Evolutionary conservation across 2,888 invertebrate species (phyloP).

Genomic region (Epirrita christyi): DNA sequence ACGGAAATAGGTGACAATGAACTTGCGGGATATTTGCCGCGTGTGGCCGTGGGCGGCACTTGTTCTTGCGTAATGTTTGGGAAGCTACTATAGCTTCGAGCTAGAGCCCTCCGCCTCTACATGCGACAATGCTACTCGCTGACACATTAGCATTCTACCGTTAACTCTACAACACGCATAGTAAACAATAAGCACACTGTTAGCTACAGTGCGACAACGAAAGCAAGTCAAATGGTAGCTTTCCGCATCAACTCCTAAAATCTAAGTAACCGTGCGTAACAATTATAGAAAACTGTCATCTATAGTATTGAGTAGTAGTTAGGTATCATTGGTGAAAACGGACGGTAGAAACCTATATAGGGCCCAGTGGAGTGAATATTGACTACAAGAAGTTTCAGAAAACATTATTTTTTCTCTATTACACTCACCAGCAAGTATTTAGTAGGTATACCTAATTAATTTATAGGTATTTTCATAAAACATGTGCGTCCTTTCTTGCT

Average conservation of each 20-base stretch:
- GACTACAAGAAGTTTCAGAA: background rate
- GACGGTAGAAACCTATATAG: background rate
- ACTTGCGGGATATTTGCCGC: slow-evolving; percentile 61
- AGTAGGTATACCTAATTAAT: too few relatives aligned
- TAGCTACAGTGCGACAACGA: background rate
- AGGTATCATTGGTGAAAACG: background rate
- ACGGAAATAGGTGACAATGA: slow-evolving; percentile 69
- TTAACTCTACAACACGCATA: slow-evolving; percentile 60
- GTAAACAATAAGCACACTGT: slow-evolving; percentile 1
- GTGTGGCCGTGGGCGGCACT: slow-evolving; percentile 64
- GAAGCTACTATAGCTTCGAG: slow-evolving; percentile 44
- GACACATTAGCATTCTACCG: slow-evolving; percentile 80
- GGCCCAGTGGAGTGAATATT: background rate
- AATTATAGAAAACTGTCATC: too few relatives aligned
- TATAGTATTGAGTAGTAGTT: background rate
- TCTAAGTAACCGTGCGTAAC: background rate
- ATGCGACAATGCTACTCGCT: slow-evolving; percentile 64
- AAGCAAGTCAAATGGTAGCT: background rate
- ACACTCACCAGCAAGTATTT: too few relatives aligned
- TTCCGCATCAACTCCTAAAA: background rate
- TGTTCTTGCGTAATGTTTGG: slow-evolving; percentile 75
- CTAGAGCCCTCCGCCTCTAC: slow-evolving; percentile 49
- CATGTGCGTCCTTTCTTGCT: too few relatives aligned
- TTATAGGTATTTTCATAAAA: too few relatives aligned
- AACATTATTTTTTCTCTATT: background rate